Evolutionary conservation across 2,888 invertebrate genomes (phyloP), one percentile per base, ranked within the genome.

Genomic region (Platerodrilus igneus): DNA sequence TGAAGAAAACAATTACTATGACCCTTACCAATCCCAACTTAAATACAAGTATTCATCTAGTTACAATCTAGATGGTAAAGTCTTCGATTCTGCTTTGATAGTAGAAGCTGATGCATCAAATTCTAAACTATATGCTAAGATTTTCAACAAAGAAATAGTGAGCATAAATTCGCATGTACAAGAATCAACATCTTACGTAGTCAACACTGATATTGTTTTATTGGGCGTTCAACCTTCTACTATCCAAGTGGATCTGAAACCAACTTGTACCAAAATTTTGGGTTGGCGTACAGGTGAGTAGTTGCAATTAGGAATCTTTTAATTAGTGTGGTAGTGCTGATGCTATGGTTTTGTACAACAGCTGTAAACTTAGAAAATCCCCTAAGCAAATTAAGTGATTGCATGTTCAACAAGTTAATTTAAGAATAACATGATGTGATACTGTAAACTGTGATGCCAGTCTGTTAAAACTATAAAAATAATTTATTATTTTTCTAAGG

Each of bases 121-220:
- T 26, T 37, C 33, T 64, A 6, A 64, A 56, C 1, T 50, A 1
- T 43, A 64, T 11, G 15, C 70, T 4, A 62, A 64, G 38, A 34
- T 62, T 0, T 64, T 78, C 0, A 63, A 77, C 27, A 72, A 72
- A 14, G 73, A 77, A 20, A 57, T 81, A 1, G 52, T 81, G 13
- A 75, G 74, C 42, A 2, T 28, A 2, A 17, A 28, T 7, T 17
- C 28, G 1, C 8, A 14, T 17, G 3, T 28, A 10, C 10, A 10
- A 28, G 16, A n/a, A 2, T 1, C 3, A 10, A 9, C 28, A 10
- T 17, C 9, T n/a, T 16, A 15, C 9, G 10, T 4, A 8, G 62
- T 71, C 1, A 72, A 76, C 18, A 56, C 75, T 1, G 74, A 73
- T 46, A 52, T 76, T 40, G 63, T 68, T 2, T 54, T 78, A 2